Evolutionary conservation across 2,888 invertebrate species (phyloP), one percentile per base, ranked within the genome.

Genomic region (Diloba caeruleocephala): DNA sequence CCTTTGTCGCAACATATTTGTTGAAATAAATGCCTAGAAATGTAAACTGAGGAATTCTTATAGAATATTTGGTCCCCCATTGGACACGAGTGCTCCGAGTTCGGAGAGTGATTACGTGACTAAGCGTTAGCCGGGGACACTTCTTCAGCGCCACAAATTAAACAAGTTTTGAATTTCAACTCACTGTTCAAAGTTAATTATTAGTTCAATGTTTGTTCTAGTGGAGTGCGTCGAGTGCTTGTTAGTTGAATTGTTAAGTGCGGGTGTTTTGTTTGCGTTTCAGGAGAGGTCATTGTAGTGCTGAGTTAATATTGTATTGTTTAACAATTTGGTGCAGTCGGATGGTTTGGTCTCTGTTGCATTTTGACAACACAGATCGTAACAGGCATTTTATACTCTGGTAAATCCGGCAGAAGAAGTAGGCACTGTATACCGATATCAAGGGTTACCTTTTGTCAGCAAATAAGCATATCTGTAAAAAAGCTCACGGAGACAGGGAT

Each of bases 71-170:
- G 29, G 21, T 28, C 46, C 49, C 59, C 59, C 26, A 28, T 34
- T 17, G 31, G 32, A 43, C 37, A 43, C 29, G 32, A 58, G 67
- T 43, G n/a, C 45, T 4, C 21, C 69, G 71, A 87, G 82, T 88
- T 88, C 79, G 57, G 79, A 89, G 90, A 82, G 88, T 79, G 77
- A 83, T 88, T 88, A 90, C 92, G 91, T 93, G 93, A 91, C 93
- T 92, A 92, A 92, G 92, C 93, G 81, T 76, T 69, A 33, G 37
- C 43, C 25, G 43, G 60, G 48, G 64, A 67, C 70, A 60, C 55
- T 70, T 70, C 71, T 71, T 71, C 57, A 57, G 64, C 59, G 81
- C 88, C 88, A 78, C 92, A 91, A 92, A 92, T 92, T 92, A 91
- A 89, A 89, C 89, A 92, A 93, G 84, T 92, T 90, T 70, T 73